Evolutionary conservation across 2,113 vertebrate genomes (phyloP), one percentile per base, ranked within the genome.

Genomic region (Furnarius figulus): DNA sequence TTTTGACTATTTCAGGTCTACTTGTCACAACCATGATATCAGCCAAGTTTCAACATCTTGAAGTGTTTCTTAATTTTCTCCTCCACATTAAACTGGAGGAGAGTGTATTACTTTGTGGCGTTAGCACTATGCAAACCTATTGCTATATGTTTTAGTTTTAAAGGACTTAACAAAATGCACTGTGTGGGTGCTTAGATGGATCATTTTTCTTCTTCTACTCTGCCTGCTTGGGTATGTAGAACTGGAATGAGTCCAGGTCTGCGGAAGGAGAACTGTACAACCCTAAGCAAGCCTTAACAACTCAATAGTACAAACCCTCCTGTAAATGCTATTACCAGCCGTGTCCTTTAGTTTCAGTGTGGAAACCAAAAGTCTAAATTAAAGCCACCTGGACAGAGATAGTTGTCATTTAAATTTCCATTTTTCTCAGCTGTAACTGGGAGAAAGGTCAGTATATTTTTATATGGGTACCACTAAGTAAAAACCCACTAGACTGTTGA

Each of bases 1-100:
- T 87, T 95, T 94, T 96, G 87, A 94, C 93, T 96, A 37, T 94
- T 97, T 95, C 93, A 73, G 85, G 65, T 95, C 85, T 93, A 50
- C 80, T 94, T 93, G 58, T 83, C 81, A 79, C 91, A 85, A 89
- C 33, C 74, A 68, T 93, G 82, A 75, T 95, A 91, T 84, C 59
- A 93, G 47, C 77, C 79, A 93, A 79, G 44, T 94, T 96, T 95
- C 90, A 37, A 23, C 90, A 94, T 94, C 87, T 89, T 87, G 88
- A 94, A 92, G 47, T 90, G 66, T 46, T 93, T 97, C 82, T 81
- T 28, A 95, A 94, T 92, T 92, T 93, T 93, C 40, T 70, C 49
- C 23, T 50, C 16, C 25, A 23, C 25, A 85, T 86, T 35, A 89
- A 95, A 79, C 55, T 46, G 63, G 81, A 89, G 55, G 76, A 88